phyloP scores from a whole-genome alignment of 2,113 vertebrate species.

The Cheirogaleus medius region DNA sequence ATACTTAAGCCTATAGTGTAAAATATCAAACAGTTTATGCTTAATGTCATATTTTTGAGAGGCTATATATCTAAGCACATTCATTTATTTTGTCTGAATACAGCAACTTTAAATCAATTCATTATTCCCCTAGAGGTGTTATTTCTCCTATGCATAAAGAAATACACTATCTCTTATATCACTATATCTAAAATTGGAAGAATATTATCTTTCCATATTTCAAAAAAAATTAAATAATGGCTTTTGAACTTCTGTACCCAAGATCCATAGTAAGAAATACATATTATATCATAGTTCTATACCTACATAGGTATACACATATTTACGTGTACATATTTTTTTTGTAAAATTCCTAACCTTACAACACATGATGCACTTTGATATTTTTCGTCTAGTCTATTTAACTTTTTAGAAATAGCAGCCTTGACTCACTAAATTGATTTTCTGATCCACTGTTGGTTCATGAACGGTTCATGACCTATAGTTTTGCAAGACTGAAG shows the following conservation, averaged over 20 bases:
- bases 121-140: not conserved
- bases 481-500: not conserved
- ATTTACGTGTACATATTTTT: not conserved
- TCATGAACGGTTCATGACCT: not conserved
- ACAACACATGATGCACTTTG: not conserved
- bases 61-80: not conserved
- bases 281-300: not conserved
- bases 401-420: not conserved
- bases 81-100: slow-evolving; percentile 35
- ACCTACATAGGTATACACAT: not conserved
- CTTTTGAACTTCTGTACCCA: not conserved
- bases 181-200: slow-evolving; percentile 29
- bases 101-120: not conserved
- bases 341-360: not conserved
- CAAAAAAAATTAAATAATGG: not conserved
- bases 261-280: not conserved
- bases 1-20: not conserved
- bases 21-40: not conserved
- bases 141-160: slow-evolving; percentile 5
- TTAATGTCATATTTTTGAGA: not conserved
- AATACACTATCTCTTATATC: not conserved
- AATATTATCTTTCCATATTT: not conserved
- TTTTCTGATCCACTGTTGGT: not conserved
- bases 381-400: not conserved
- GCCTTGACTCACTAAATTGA: slow-evolving; percentile 5